Percentiles rank a stretch among this genome's conserved stretches.
These are phyloP conservation scores for Saccostrea cuccullata DNA, from an alignment of 1,140 invertebrate genomes.

Conservation along the genomic window DNA sequence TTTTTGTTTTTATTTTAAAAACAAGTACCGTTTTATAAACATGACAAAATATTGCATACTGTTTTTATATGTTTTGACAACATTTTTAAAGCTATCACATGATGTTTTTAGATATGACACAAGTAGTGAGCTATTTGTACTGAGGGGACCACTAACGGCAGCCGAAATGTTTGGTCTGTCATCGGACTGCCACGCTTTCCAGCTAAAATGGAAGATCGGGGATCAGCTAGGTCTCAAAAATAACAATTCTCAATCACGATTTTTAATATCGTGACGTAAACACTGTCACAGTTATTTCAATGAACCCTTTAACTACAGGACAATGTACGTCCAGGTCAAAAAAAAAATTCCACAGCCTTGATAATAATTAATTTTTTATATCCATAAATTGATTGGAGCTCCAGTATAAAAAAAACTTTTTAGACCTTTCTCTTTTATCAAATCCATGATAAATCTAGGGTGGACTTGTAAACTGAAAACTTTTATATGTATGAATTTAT, in stretches of 20 bases:
- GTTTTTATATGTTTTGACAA: too few species aligned
- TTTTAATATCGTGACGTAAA: neutral
- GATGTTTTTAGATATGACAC: too few species aligned
- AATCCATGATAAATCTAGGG: neutral
- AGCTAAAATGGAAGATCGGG: neutral
- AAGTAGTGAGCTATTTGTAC: neutral
- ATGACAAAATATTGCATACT: too few species aligned
- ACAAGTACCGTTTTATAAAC: too few species aligned
- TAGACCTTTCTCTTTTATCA: too few species aligned
- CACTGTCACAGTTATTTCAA: neutral
- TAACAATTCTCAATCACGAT: slow-evolving; percentile 1
- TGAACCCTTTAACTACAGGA: neutral
- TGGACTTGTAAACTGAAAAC: neutral
- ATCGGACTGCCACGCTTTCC: neutral
- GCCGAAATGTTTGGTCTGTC: neutral
- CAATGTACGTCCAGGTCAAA: neutral
- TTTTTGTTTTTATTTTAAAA: too few species aligned
- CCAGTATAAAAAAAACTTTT: neutral
- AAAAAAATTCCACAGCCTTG: neutral
- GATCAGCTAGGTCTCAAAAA: neutral
- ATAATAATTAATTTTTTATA: neutral
- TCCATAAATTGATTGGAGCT: neutral
- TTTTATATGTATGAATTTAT: too few species aligned
- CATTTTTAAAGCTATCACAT: too few species aligned
- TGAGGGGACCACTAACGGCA: neutral